These are phyloP conservation scores for Sipha flava DNA, from an alignment of 1,140 invertebrate genomes.

Conservation along the genomic window DNA sequence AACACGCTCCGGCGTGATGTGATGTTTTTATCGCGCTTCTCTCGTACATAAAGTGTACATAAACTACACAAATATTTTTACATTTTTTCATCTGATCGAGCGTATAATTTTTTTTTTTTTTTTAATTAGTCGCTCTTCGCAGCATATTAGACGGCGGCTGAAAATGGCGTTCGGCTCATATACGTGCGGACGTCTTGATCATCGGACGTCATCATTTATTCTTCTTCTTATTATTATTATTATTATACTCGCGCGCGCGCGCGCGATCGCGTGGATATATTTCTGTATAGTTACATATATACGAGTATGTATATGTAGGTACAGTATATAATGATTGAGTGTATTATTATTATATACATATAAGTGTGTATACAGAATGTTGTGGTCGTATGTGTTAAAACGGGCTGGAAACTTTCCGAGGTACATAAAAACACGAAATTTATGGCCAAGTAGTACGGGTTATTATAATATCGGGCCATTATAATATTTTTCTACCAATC, in stretches of 20 bases:
- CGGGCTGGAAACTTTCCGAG: not conserved
- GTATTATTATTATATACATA: not conserved
- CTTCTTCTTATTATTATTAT: not conserved
- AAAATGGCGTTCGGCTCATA: not conserved
- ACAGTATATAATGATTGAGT: not conserved
- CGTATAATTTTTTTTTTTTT: too few relatives aligned
- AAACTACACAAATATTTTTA: not conserved
- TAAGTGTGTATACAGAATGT: not conserved
- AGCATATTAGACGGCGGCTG: not conserved
- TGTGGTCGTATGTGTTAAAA: constrained; percentile 5
- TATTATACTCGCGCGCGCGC: not conserved
- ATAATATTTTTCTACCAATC: constrained; percentile 29
- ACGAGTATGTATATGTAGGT: not conserved
- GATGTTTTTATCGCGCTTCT: not conserved
- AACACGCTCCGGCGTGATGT: not conserved
- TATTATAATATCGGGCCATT: constrained; percentile 28
- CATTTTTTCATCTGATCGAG: too few relatives aligned
- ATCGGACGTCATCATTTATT: not conserved
- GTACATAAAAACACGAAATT: constrained; percentile 26
- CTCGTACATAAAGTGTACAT: not conserved
- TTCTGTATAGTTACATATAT: not conserved
- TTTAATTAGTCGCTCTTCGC: not conserved
- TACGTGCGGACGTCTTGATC: not conserved
- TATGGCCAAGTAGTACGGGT: constrained; percentile 15
- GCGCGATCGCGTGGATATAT: not conserved